Evolutionary conservation across 2,888 invertebrate genomes (phyloP).

Genomic region (Antheraea assamensis): DNA sequence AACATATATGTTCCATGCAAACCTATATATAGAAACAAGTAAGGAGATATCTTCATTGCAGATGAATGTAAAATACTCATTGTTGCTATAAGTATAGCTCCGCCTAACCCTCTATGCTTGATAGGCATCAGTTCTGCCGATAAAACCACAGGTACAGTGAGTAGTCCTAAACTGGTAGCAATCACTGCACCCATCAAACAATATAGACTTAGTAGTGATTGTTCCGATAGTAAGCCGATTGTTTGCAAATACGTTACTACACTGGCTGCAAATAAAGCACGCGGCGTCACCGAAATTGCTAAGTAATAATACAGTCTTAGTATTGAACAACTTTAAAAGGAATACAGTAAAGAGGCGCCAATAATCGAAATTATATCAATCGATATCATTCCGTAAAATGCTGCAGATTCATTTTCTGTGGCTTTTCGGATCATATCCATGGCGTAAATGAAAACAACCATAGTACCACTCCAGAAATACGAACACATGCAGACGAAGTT

Average conservation of each 20-base stretch:
- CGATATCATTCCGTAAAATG: conserved; percentile 25
- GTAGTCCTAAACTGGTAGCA: conserved; percentile 26
- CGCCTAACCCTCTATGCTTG: conserved; percentile 33
- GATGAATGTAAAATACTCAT: conserved; percentile 28
- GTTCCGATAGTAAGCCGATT: conserved; percentile 20
- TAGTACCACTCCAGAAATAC: conserved; percentile 29
- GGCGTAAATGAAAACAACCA: conserved; percentile 30
- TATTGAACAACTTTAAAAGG: conserved; percentile 25
- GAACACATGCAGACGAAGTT: conserved; percentile 25
- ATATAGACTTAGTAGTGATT: conserved; percentile 27
- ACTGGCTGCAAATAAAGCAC: conserved; percentile 22
- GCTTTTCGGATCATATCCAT: conserved; percentile 25
- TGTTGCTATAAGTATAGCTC: conserved; percentile 28
- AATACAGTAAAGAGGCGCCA: conserved; percentile 21
- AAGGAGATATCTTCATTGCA: conserved; percentile 31
- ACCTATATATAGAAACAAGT: no score
- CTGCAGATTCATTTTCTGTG: conserved; percentile 22
- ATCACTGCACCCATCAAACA: conserved; percentile 27
- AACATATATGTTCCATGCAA: conserved; percentile 31
- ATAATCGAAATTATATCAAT: conserved; percentile 25
- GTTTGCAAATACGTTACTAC: conserved; percentile 26
- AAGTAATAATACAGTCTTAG: conserved; percentile 26
- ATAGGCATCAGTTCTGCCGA: conserved; percentile 33
- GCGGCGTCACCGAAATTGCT: conserved; percentile 21
- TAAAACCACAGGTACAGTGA: conserved; percentile 24